Evolutionary conservation across 2,113 vertebrate genomes (phyloP).

Genomic region (Sylvietta virens): DNA sequence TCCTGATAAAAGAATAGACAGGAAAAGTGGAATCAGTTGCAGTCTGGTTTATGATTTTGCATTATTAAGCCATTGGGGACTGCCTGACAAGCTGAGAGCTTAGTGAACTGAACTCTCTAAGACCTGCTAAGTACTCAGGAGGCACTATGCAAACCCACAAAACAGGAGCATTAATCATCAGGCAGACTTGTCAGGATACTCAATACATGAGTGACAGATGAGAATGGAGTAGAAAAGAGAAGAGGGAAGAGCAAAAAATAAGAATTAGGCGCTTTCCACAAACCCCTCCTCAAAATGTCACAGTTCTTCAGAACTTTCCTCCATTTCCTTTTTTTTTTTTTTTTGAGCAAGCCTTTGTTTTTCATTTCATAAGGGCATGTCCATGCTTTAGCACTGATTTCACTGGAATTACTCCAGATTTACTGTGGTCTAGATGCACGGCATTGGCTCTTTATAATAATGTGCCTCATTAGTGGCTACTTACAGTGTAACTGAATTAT

Average conservation of each 20-base stretch:
- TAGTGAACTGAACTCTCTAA: slow-evolving; percentile 48
- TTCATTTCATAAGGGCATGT: not conserved
- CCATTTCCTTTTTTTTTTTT: not conserved
- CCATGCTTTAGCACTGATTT: not conserved
- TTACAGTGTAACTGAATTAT: slow-evolving; percentile 52
- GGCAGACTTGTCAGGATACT: slow-evolving; percentile 16
- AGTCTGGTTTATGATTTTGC: slow-evolving; percentile 12
- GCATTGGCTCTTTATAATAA: slow-evolving; percentile 20
- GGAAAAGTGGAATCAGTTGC: not conserved
- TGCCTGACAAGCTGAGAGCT: slow-evolving; percentile 36
- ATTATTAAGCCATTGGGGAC: slow-evolving; percentile 49
- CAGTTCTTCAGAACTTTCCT: not conserved
- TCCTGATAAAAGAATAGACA: slow-evolving; percentile 9
- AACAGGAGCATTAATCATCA: slow-evolving; percentile 21
- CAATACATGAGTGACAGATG: slow-evolving; percentile 2
- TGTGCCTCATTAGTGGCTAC: slow-evolving; percentile 32
- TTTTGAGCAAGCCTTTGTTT: not conserved
- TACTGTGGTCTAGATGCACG: not conserved
- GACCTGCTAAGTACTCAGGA: slow-evolving; percentile 42
- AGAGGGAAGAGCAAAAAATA: not conserved
- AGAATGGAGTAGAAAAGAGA: not conserved
- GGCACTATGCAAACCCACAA: slow-evolving; percentile 45
- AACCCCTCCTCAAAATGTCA: not conserved
- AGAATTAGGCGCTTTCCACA: not conserved
- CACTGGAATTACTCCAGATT: slow-evolving; percentile 34